These are phyloP conservation scores for Archocentrus centrarchus DNA, from an alignment of 2,113 vertebrate species.

Conservation along the genomic window DNA sequence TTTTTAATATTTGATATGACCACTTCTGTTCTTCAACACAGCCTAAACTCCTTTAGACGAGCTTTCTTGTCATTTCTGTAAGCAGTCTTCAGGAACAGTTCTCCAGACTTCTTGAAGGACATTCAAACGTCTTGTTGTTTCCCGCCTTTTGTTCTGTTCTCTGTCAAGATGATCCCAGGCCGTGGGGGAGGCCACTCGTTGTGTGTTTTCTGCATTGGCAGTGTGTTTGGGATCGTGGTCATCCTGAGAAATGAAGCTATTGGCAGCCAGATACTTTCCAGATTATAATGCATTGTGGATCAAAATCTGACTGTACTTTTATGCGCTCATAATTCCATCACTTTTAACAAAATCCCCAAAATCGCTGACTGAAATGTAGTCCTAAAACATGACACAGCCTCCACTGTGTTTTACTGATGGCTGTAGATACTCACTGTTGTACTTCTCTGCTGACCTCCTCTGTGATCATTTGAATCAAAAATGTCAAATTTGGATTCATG, in stretches of 20 bases:
- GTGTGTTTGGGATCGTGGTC: no score
- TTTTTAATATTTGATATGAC: background rate
- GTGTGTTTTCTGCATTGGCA: no score
- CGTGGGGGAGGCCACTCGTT: no score
- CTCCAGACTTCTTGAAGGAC: no score
- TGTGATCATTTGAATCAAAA: background rate
- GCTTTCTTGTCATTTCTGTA: no score
- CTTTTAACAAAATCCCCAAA: background rate
- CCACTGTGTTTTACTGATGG: background rate
- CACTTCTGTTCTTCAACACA: background rate
- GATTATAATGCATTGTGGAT: background rate
- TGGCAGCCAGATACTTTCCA: background rate
- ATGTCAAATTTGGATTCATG: background rate
- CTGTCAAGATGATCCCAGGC: no score
- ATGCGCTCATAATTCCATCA: background rate
- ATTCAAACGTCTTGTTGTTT: no score
- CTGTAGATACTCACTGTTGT: background rate
- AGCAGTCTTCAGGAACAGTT: no score
- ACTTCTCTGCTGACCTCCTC: background rate
- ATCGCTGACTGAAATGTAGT: no score
- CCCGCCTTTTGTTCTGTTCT: no score
- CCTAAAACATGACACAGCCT: background rate
- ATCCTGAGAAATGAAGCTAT: background rate
- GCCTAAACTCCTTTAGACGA: background rate
- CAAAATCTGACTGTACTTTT: no score